Evolutionary conservation across 2,113 vertebrate genomes (phyloP), one percentile per base, ranked within the genome.

Genomic region (Callaeas wilsoni): DNA sequence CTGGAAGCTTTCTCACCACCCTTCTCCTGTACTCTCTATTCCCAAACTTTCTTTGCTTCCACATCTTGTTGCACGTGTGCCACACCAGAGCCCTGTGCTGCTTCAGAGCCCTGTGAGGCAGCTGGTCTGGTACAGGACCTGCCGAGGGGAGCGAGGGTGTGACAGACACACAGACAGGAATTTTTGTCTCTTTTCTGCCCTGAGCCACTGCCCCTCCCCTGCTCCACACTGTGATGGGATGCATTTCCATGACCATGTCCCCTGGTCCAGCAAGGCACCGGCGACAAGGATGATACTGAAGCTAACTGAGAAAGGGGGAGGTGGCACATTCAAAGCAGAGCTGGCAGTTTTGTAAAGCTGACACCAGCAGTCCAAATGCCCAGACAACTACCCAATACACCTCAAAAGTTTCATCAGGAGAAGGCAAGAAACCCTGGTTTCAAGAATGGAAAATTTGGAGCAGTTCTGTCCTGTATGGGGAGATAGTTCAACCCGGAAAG

Each of bases 251-350:
- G 18, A 3, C 20, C n/a, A 2, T 1, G 11, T 70, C 12, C 17
- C 17, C 39, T 44, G 15, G 17, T 5, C 0, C 1, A 60, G 69
- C 27, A 60, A 60, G 53, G 41, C 26, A 13, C 26, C 0, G 0
- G 33, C 32, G 65, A 27, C 18, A 52, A 35, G 7, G 16, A 20
- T n/a, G 62, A 16, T 2, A 15, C 29, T 33, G 44, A 56, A 82
- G 64, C 23, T 70, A 63, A 0, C 13, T 35, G 68, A 87, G 19
- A 30, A 60, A 82, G 65, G 16, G 41, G 37, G 78, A 85, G 33
- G 70, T 46, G 82, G n/a, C n/a, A 85, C 50, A 62, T 16, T 33
- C 49, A 50, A 41, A 85, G 69, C 41, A 42, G 62, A 82, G 35
- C 26, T 53, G 60, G 47, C 52, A 67, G 52, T 32, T 90, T 52